phyloP scores from a whole-genome alignment of 2,888 invertebrate species.

The Microplitis manilae region DNA sequence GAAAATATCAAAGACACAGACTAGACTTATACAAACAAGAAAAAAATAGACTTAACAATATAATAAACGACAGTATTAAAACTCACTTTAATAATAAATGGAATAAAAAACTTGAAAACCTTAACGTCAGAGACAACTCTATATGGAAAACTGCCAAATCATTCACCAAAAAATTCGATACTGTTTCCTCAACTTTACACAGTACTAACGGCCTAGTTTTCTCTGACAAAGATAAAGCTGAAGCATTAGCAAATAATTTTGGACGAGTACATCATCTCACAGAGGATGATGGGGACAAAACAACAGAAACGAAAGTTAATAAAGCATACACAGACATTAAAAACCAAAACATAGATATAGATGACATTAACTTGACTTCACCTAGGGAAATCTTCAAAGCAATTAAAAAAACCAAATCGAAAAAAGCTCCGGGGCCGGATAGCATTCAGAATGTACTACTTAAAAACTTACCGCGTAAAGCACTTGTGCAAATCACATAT shows the following conservation, averaged over 20 bases:
- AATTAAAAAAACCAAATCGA: too few relatives aligned
- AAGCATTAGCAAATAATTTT: slow-evolving; percentile 42
- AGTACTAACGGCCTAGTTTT: slow-evolving; percentile 32
- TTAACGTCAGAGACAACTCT: slow-evolving; percentile 40
- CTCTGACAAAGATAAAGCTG: slow-evolving; percentile 41
- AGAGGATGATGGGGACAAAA: slow-evolving; percentile 34
- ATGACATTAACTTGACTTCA: slow-evolving; percentile 14
- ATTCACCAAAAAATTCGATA: slow-evolving; percentile 34
- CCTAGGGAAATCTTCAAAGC: too few relatives aligned
- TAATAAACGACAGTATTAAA: slow-evolving; percentile 34
- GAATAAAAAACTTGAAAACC: slow-evolving; percentile 36
- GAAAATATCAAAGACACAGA: slow-evolving; percentile 33
- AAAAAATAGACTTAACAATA: slow-evolving; percentile 21
- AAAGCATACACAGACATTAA: slow-evolving; percentile 20
- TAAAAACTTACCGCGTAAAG: too few relatives aligned
- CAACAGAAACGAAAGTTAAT: slow-evolving; percentile 21
- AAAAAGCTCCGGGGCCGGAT: too few relatives aligned
- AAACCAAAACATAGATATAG: neutral
- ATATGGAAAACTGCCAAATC: slow-evolving; percentile 45
- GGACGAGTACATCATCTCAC: slow-evolving; percentile 45
- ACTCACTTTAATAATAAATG: slow-evolving; percentile 32
- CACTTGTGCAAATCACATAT: slow-evolving; percentile 35
- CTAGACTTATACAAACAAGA: slow-evolving; percentile 9
- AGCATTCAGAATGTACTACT: too few relatives aligned
- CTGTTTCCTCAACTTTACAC: slow-evolving; percentile 37